Base-by-base conservation (phyloP, 2,797 vertebrate genomes). In the Myotis findleyi region DNA sequence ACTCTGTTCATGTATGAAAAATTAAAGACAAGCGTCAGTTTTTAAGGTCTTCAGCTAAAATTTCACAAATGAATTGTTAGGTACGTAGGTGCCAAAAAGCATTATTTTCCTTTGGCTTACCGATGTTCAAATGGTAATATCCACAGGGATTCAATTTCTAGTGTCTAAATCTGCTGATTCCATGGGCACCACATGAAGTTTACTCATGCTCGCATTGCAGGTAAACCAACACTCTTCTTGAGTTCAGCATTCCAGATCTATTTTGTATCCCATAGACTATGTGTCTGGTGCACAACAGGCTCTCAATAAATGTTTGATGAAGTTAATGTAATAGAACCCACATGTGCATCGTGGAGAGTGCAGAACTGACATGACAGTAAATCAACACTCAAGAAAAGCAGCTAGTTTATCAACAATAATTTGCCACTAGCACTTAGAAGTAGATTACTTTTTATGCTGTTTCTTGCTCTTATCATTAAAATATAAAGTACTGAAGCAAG, bases 61-160 rank as follows among this genome's bases (percentile, higher is more conserved):
- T 97, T 95, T 99, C 99, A 68, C 98, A 97, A 97, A 99, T 99
- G 97, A 99, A 99, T 96, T 99, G 98, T 95, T 99, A 96, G 23
- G 99, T 99, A 86, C 98, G 98, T 18, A 99, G 99, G 98, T 99
- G 99, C 27, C 99, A 98, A 96, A 99, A 99, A 1, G 99, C 98
- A 90, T 99, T 99, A 96, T 99, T 99, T 97, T 98, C 99, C 98
- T 99, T 99, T 64, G 99, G 99, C 96, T 99, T 99, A 98, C 99
- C 99, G 97, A 99, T 99, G 97, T 99, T 99, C 41, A 99, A 98
- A 97, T 99, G 99, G 98, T 99, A 18, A 99, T 99, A 3, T 99
- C 99, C 96, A 99, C 99, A 69, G 99, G 98, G 90, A 99, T 99
- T 33, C 99, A 98, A 44, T 99, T 99, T 89, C 99, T 99, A 38